phyloP scores from a whole-genome alignment of 1,140 invertebrate genomes.

The Diachasmimorpha longicaudata region DNA sequence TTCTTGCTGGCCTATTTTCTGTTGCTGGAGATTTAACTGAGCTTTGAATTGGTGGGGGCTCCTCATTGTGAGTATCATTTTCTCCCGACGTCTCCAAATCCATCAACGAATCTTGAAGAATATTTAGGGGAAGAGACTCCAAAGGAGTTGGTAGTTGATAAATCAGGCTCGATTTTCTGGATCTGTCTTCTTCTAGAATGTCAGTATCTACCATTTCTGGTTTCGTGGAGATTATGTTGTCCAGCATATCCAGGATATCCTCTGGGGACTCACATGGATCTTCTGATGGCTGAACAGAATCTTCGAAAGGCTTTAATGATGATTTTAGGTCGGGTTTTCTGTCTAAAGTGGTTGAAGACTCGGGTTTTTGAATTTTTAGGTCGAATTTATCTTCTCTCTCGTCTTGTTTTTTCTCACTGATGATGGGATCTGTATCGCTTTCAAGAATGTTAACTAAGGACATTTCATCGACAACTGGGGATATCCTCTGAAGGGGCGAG shows the following conservation, averaged over 20 bases:
- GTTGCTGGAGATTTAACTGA: background rate
- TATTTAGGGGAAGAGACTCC: slow-evolving; percentile 56
- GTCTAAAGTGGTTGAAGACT: background rate
- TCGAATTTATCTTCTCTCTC: slow-evolving; percentile 35
- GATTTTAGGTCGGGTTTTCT: background rate
- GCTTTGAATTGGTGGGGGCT: background rate
- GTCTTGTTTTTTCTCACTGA: slow-evolving; percentile 43
- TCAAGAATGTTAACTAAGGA: slow-evolving; percentile 60
- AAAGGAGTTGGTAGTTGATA: slow-evolving; percentile 57
- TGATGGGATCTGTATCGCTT: slow-evolving; percentile 49
- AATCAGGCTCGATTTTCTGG: slow-evolving; percentile 49
- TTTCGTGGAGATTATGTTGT: slow-evolving; percentile 67
- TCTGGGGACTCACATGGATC: slow-evolving; percentile 67
- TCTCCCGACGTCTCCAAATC: slow-evolving; percentile 52
- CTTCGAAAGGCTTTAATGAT: slow-evolving; percentile 27
- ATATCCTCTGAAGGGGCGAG: slow-evolving; percentile 50
- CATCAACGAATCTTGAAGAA: slow-evolving; percentile 54
- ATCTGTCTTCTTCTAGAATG: slow-evolving; percentile 45
- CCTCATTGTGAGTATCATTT: slow-evolving; percentile 30
- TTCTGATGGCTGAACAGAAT: slow-evolving; percentile 40
- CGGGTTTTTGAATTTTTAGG: slow-evolving; percentile 34
- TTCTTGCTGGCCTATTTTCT: slow-evolving; percentile 2
- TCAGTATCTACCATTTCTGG: slow-evolving; percentile 57
- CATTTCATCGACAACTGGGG: slow-evolving; percentile 54
- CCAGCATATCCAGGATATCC: slow-evolving; percentile 72